Conservation (phyloP, 2,113 vertebrate species). For the Odocoileus virginianus region DNA sequence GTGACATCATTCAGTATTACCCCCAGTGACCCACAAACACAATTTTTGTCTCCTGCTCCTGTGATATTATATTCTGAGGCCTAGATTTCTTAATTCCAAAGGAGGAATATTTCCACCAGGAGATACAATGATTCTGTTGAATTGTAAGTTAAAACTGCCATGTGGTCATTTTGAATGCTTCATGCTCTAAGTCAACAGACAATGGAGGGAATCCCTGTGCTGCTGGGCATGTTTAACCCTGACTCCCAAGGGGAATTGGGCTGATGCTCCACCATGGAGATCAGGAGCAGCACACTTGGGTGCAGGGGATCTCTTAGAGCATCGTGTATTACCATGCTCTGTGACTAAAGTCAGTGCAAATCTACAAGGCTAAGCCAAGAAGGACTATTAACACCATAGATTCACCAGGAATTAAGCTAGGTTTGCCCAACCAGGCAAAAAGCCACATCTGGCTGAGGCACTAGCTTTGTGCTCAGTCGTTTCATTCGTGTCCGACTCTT, state of each 20-base stretch:
- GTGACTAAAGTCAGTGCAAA: background rate
- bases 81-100: background rate
- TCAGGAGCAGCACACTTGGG: too few relatives aligned
- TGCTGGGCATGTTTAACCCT: background rate
- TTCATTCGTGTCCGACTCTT: fast-evolving
- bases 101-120: too few relatives aligned
- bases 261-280: background rate
- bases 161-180: background rate
- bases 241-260: background rate
- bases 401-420: background rate
- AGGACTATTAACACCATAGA: background rate
- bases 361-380: background rate
- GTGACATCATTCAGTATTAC: background rate
- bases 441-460: fast-evolving
- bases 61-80: background rate
- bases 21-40: background rate
- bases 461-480: background rate
- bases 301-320: too few relatives aligned
- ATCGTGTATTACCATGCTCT: fast-evolving
- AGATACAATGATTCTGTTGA: background rate
- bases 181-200: background rate
- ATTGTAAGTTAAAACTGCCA: background rate
- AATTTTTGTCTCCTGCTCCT: background rate
- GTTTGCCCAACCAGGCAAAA: background rate
- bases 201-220: too few relatives aligned